Base-by-base conservation (phyloP, 37 sponge, comb jelly and placozoan species). In the Corticium candelabrum region DNA sequence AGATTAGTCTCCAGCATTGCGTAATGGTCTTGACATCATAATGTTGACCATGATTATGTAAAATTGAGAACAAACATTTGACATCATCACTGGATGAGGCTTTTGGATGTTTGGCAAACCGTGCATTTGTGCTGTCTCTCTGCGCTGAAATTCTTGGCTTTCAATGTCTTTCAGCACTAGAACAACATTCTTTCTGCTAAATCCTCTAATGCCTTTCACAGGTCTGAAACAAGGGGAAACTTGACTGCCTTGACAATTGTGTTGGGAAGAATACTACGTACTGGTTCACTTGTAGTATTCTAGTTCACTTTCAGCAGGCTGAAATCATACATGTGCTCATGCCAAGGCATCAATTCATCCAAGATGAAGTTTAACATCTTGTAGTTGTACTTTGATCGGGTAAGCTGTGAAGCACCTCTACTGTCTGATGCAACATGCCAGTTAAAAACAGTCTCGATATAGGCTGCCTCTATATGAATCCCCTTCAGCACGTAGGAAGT, bases 241-340 rank as follows among this genome's bases (percentile, higher is more conserved):
- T 50, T 50, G 21, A 50, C 21, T 50, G n/a, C n/a, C n/a, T n/a
- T n/a, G 62, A 27, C 62, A 50, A 21, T 11, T 50, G 62, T 21
- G 21, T 27, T 11, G 11, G 11, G 62, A 21, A 50, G 62, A 50
- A 50, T 21, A 27, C 62, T 50, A 21, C 62, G 15, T 50, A 50
- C n/a, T n/a, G n/a, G n/a, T n/a, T n/a, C n/a, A n/a, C n/a, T n/a
- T n/a, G n/a, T n/a, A 50, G 62, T 21, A 27, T 27, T 27, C 62
- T 50, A 21, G 62, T 83, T 83, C n/a, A 83, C 84, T 39, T 83
- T 72, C 27, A 83, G 74, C 30, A 72, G 39, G 43, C 78, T 27
- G 2, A 74, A 80, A n/a, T 74, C 74, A 38, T 36, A 50, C 62
- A 50, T n/a, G 31, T 39, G 38, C 7, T 39, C 50, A 7, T 21